Evolutionary conservation across 2,113 vertebrate species (phyloP).

Genomic region (Channa argus): DNA sequence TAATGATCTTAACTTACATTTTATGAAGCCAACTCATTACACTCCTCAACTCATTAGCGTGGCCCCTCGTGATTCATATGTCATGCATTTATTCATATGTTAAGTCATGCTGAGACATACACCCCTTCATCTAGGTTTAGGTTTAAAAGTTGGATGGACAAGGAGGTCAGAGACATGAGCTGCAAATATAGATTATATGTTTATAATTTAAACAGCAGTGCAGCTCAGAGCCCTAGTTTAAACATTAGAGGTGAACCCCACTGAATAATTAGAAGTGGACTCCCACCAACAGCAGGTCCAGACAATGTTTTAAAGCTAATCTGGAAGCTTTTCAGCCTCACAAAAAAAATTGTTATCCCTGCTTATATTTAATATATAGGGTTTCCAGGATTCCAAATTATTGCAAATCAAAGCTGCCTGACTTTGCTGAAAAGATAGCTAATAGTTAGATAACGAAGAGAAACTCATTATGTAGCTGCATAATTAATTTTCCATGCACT

Average conservation of each 20-base stretch:
- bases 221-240: conserved; percentile 48
- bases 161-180: conserved; percentile 29
- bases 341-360: background rate
- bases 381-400: background rate
- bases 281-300: background rate
- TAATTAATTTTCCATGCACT: conserved; percentile 33
- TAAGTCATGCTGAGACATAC: conserved; percentile 55
- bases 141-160: background rate
- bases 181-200: conserved; percentile 48
- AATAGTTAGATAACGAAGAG: conserved; percentile 12
- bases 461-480: conserved; percentile 14
- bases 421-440: background rate
- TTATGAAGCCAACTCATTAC: conserved; percentile 31
- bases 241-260: conserved; percentile 36
- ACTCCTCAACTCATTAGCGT: conserved; percentile 37
- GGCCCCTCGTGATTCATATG: conserved; percentile 40
- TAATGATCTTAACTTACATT: conserved; percentile 31
- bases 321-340: background rate
- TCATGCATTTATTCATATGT: conserved; percentile 69
- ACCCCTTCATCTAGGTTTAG: background rate
- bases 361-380: background rate
- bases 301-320: conserved; percentile 6
- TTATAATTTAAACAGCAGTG: conserved; percentile 45
- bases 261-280: conserved; percentile 56
- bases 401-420: conserved; percentile 9